A percentile compares a stretch with the other conserved stretches of the same genome.
These are phyloP conservation scores for Corvus moneduloides DNA, from an alignment of 2,113 vertebrate genomes.

Conservation along the genomic window DNA sequence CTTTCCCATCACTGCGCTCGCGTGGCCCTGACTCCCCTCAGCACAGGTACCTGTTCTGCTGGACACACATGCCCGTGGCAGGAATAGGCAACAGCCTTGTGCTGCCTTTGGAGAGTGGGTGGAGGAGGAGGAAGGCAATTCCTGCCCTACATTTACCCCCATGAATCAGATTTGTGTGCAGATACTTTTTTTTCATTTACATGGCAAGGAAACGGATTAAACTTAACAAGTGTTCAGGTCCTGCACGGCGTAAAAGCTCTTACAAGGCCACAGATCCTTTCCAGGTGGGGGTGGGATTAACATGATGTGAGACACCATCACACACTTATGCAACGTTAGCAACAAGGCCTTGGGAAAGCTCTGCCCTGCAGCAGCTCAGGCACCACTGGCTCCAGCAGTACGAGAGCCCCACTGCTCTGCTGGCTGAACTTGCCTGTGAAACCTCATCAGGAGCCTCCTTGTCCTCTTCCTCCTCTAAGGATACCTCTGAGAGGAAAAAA, in stretches of 20 bases:
- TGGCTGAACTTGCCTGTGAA: neutral
- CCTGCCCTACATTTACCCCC: neutral
- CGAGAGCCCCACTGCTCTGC: neutral
- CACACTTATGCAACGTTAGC: rapidly evolving
- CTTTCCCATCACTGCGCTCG: neutral
- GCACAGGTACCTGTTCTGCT: neutral
- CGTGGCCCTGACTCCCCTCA: neutral
- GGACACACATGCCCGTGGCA: neutral
- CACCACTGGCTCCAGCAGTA: neutral
- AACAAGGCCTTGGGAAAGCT: neutral
- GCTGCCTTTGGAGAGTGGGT: neutral
- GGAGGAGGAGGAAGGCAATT: neutral
- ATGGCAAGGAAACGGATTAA: rapidly evolving
- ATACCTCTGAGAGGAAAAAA: neutral
- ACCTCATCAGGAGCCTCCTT: neutral
- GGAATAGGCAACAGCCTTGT: neutral
- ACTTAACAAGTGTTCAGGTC: neutral
- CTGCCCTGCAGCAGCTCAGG: neutral
- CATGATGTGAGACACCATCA: neutral
- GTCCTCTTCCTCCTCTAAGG: neutral
- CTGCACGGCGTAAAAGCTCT: neutral
- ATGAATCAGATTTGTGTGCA: neutral
- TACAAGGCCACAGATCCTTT: neutral
- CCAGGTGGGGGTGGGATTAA: neutral
- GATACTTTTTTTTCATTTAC: neutral